Evolutionary conservation across 2,888 invertebrate species (phyloP).

Genomic region (Atrina japonica): DNA sequence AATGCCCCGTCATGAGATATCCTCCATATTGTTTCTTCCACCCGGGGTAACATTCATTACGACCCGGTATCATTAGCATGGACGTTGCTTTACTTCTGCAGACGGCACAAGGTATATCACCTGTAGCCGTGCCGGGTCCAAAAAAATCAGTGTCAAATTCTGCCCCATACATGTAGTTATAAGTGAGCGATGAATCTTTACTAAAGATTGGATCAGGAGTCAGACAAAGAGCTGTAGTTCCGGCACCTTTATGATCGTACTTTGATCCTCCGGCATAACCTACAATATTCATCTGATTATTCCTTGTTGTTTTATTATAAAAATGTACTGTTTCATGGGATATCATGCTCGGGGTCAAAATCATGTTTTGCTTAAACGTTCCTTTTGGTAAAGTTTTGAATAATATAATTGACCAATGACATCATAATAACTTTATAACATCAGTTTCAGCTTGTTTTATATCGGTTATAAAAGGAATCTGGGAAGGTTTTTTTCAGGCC

Average conservation of each 20-base stretch:
- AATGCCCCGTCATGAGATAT: conserved; percentile 5
- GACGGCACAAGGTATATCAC: conserved; percentile 24
- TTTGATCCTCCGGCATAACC: conserved; percentile 4
- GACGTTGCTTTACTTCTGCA: conserved; percentile 8
- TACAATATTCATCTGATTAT: too few relatives aligned
- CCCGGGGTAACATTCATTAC: conserved; percentile 10
- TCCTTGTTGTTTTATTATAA: too few relatives aligned
- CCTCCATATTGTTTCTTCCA: conserved; percentile 15
- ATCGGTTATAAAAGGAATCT: too few relatives aligned
- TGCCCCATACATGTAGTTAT: conserved; percentile 11
- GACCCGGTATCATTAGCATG: conserved; percentile 21
- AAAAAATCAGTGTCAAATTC: conserved; percentile 25
- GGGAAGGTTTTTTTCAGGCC: too few relatives aligned
- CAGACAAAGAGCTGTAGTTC: not conserved
- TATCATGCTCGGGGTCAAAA: too few relatives aligned
- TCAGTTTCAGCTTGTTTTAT: too few relatives aligned
- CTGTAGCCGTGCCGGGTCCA: conserved; percentile 1
- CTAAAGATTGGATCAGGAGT: not conserved
- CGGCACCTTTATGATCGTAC: not conserved
- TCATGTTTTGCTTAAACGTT: too few relatives aligned
- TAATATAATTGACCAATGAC: too few relatives aligned
- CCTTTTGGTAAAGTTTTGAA: too few relatives aligned
- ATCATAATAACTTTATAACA: too few relatives aligned
- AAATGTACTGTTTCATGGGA: too few relatives aligned
- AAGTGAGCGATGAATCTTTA: not conserved